Evolutionary conservation across 2,797 vertebrate species (phyloP).

Genomic region (Trachops cirrhosus): DNA sequence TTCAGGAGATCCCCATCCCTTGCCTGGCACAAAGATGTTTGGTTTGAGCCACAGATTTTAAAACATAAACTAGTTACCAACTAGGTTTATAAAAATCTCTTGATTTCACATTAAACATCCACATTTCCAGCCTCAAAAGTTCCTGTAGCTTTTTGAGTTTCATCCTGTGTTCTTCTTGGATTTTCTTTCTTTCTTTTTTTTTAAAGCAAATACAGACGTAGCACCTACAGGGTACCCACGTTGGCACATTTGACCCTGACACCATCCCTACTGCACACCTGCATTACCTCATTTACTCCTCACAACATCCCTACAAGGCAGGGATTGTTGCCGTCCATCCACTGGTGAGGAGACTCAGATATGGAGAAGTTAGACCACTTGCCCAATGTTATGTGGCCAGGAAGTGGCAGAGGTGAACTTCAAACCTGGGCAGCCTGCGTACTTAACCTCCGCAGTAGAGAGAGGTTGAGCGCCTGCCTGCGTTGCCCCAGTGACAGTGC

Average conservation of each 20-base stretch:
- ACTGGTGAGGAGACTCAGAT: neutral
- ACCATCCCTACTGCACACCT: neutral
- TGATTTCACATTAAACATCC: neutral
- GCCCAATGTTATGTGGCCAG: neutral
- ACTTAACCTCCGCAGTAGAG: accelerated
- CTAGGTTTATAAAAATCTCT: neutral
- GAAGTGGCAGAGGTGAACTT: neutral
- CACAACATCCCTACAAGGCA: neutral
- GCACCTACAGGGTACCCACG: too few relatives aligned
- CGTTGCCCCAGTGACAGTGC: accelerated
- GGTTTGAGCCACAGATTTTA: neutral
- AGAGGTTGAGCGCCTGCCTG: accelerated
- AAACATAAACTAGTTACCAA: neutral
- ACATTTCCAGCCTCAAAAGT: neutral
- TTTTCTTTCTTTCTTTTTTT: neutral
- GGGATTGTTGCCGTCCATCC: neutral
- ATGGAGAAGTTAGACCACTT: neutral
- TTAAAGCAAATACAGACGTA: neutral
- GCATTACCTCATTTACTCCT: neutral
- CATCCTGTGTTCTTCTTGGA: neutral
- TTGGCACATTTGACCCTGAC: too few relatives aligned
- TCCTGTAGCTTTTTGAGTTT: neutral
- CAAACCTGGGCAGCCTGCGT: neutral
- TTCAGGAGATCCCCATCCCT: neutral
- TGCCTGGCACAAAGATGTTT: neutral